Evolutionary conservation across 1,140 invertebrate genomes (phyloP).

Genomic region (Pemphigus obesinymphae): DNA sequence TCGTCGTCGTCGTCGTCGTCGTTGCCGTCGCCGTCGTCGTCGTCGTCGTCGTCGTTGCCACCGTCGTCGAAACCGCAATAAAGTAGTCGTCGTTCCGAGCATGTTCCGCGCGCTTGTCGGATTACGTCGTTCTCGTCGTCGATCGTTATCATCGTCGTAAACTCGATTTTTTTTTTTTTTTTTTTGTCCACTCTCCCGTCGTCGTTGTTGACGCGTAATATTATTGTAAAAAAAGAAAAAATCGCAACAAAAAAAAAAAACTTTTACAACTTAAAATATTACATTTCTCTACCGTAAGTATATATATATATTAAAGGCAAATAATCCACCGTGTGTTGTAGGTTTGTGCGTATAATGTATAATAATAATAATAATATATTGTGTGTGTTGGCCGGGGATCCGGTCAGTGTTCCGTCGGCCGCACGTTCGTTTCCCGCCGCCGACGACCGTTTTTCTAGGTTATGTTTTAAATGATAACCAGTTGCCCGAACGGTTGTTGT

Average conservation of each 20-base stretch:
- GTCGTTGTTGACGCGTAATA: too few relatives aligned
- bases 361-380: neutral
- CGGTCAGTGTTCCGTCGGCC: neutral
- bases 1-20: neutral
- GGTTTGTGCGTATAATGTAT: neutral
- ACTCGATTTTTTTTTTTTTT: too few relatives aligned
- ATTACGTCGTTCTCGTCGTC: too few relatives aligned
- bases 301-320: too few relatives aligned
- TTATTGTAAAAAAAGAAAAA: too few relatives aligned
- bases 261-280: too few relatives aligned
- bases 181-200: too few relatives aligned
- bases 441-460: neutral
- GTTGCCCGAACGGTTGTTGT: neutral
- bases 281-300: too few relatives aligned
- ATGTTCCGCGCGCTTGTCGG: neutral
- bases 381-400: neutral
- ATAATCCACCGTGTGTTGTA: neutral
- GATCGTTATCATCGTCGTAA: neutral
- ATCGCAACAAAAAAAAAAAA: too few relatives aligned
- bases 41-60: neutral
- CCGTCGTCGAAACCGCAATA: neutral
- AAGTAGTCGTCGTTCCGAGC: neutral
- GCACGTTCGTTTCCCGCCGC: constrained; percentile 4
- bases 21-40: neutral
- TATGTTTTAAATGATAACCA: constrained; percentile 18